A percentile compares a stretch with the other conserved stretches of the same genome.
These are phyloP conservation scores for Strix uralensis DNA, from an alignment of 2,113 vertebrate species.

Conservation along the genomic window DNA sequence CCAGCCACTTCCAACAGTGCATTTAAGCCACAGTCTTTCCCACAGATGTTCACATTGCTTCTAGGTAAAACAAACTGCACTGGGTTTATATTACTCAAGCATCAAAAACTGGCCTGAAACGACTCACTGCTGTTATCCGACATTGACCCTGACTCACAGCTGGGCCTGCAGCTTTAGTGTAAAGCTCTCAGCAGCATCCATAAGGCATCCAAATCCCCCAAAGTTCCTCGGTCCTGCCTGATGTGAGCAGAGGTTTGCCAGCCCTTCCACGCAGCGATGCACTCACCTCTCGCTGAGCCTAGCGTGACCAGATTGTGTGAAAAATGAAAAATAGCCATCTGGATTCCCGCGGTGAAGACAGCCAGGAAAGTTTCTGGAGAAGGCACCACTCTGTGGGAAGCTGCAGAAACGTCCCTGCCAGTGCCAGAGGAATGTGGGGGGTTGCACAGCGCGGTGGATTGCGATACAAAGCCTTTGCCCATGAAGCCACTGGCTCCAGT, in stretches of 20 bases:
- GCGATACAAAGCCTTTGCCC: neutral
- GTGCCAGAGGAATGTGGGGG: neutral
- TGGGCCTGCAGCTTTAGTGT: neutral
- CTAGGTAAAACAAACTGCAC: neutral
- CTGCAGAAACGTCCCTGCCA: neutral
- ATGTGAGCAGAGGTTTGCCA: neutral
- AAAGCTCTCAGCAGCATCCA: neutral
- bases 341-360: neutral
- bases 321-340: neutral
- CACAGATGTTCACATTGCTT: neutral
- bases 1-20: accelerated
- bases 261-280: neutral
- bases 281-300: neutral
- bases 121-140: neutral
- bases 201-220: neutral
- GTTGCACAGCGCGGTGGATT: accelerated
- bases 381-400: neutral
- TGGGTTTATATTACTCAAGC: neutral
- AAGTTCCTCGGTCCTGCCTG: neutral
- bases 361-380: neutral
- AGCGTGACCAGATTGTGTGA: neutral
- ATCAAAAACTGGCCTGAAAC: accelerated
- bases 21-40: neutral
- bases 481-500: neutral
- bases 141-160: neutral